A percentile compares a stretch with the other conserved stretches of the same genome.
Evolutionary conservation across 2,888 invertebrate species (phyloP).

Genomic region (Colostygia pectinataria): DNA sequence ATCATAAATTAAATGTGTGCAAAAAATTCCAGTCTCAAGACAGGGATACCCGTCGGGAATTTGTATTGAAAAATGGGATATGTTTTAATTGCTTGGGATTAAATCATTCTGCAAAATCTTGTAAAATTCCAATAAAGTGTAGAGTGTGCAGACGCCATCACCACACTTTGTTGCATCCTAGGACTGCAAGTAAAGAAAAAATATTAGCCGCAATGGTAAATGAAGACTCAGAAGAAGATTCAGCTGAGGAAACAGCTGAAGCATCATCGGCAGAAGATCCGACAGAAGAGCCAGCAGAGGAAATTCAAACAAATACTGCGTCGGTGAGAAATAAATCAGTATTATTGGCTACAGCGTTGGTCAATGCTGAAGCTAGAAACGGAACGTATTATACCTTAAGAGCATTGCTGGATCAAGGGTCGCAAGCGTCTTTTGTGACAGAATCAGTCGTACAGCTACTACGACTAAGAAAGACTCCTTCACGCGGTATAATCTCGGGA

Average conservation of each 20-base stretch:
- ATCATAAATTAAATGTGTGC: constrained; percentile 1
- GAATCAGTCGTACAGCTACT: constrained; percentile 8
- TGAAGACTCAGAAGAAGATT: constrained; percentile 1
- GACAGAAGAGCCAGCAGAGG: background rate
- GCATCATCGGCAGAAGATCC: background rate
- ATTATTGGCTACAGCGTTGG: constrained; percentile 3
- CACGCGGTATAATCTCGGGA: background rate
- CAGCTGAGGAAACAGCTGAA: background rate
- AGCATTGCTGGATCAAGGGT: constrained; percentile 18
- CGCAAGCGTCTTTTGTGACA: too few relatives aligned
- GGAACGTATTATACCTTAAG: background rate
- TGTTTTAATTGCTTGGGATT: constrained; percentile 15
- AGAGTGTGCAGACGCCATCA: constrained; percentile 6
- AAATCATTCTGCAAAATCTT: constrained; percentile 7
- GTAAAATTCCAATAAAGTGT: background rate
- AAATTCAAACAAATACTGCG: constrained; percentile 4
- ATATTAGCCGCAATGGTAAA: background rate
- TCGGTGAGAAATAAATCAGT: background rate
- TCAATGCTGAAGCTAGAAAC: background rate
- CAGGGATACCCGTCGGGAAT: background rate
- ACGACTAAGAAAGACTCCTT: background rate
- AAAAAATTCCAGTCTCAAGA: too few relatives aligned
- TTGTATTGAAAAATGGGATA: background rate
- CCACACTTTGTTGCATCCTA: constrained; percentile 18
- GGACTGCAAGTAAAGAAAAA: constrained; percentile 1